A percentile compares a stretch with the other conserved stretches of the same genome.
Evolutionary conservation across 2,797 vertebrate genomes (phyloP).

Genomic region (Sphenopsis melanotis): DNA sequence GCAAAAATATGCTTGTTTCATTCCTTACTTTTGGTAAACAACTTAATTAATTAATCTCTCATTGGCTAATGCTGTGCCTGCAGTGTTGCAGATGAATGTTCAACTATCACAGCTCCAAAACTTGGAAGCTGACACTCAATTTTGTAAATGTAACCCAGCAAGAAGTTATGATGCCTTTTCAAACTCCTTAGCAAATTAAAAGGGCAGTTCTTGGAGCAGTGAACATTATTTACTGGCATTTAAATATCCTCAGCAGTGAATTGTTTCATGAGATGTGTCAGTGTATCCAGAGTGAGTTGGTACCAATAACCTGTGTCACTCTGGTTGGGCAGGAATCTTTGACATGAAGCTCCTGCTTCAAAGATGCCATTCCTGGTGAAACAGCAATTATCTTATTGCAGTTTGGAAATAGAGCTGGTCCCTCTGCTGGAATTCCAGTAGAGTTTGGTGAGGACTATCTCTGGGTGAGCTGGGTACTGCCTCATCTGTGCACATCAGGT

Average conservation of each 20-base stretch:
- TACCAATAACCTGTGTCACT: too few species aligned
- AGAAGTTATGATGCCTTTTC: not conserved
- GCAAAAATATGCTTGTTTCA: not conserved
- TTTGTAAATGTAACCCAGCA: constrained; percentile 10
- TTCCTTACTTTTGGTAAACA: constrained; percentile 26
- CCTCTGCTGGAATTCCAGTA: not conserved
- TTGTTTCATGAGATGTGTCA: not conserved
- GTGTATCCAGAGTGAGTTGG: not conserved
- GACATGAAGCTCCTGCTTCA: not conserved
- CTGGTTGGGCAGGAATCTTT: not conserved
- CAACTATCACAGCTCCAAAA: not conserved
- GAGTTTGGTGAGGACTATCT: not conserved
- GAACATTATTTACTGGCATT: not conserved
- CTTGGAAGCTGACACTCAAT: not conserved
- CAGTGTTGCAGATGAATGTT: not conserved
- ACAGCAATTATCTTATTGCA: not conserved
- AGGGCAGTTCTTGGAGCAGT: not conserved
- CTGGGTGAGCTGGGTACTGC: not conserved
- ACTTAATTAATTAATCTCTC: not conserved
- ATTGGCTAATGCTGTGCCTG: not conserved
- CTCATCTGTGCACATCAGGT: fast-evolving
- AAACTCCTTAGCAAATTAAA: constrained; percentile 4
- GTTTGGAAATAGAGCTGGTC: not conserved
- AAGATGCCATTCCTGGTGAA: not conserved
- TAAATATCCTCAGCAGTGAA: not conserved